Conservation (phyloP, 1,140 invertebrate genomes). For the Drosophila nikananu region DNA sequence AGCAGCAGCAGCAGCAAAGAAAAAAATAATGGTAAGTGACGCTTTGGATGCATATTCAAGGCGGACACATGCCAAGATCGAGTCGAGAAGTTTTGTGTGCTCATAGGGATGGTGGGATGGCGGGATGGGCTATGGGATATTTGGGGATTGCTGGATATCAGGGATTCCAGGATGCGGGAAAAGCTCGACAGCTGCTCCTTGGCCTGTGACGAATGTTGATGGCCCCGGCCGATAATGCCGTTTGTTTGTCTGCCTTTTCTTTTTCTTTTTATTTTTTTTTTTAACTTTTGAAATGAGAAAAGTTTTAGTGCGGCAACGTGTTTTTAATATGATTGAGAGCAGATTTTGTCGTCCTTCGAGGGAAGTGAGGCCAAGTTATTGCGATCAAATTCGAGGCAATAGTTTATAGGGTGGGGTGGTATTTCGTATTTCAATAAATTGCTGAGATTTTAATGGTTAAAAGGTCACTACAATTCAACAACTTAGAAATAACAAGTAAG, state of each 20-base stretch:
- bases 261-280: slow-evolving; percentile 70
- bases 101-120: slow-evolving; percentile 12
- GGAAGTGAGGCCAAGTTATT: neutral
- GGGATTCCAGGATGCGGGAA: slow-evolving; percentile 15
- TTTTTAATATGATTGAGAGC: slow-evolving; percentile 54
- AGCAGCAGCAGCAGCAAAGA: slow-evolving; percentile 27
- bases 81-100: slow-evolving; percentile 53
- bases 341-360: neutral
- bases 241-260: slow-evolving; percentile 71
- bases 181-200: slow-evolving; percentile 39
- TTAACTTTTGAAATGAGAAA: slow-evolving; percentile 83
- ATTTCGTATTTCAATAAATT: neutral
- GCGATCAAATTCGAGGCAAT: neutral
- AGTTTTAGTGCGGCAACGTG: slow-evolving; percentile 66
- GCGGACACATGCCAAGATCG: slow-evolving; percentile 62
- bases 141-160: slow-evolving; percentile 6
- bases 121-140: neutral
- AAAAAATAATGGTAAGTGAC: slow-evolving; percentile 59
- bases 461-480: too few species aligned
- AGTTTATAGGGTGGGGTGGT: too few species aligned
- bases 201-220: slow-evolving; percentile 73
- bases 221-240: slow-evolving; percentile 71
- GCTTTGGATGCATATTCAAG: slow-evolving; percentile 63
- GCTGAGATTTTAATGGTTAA: neutral
- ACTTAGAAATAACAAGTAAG: too few species aligned